phyloP scores from a whole-genome alignment of 2,888 invertebrate species.

The Aethes cnicana region DNA sequence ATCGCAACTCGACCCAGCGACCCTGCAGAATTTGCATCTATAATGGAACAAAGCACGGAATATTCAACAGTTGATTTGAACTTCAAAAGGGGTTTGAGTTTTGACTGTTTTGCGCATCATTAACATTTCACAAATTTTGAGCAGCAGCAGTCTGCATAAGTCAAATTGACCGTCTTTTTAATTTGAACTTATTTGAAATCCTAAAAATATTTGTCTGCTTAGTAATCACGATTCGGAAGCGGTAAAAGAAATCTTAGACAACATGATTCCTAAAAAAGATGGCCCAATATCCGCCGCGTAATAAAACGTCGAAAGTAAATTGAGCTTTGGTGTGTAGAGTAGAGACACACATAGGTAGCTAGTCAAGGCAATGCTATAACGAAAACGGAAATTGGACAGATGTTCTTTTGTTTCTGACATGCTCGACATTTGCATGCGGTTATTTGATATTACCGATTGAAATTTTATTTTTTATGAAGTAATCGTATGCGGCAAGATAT shows the following conservation, averaged over 20 bases:
- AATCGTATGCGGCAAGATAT: neutral
- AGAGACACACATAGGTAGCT: constrained; percentile 11
- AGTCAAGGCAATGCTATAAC: constrained; percentile 40
- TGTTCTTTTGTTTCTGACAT: constrained; percentile 14
- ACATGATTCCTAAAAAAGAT: no score
- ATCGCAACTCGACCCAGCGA: constrained; percentile 16
- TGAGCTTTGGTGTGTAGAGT: constrained; percentile 4
- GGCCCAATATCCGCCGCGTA: constrained; percentile 4
- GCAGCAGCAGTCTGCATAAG: no score
- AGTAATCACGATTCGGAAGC: neutral
- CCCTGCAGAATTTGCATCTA: constrained; percentile 28
- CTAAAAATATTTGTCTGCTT: neutral
- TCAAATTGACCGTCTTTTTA: no score
- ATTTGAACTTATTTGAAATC: no score
- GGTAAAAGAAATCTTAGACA: no score
- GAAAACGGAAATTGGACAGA: constrained; percentile 49
- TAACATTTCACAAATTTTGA: no score
- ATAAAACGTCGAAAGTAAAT: constrained; percentile 4
- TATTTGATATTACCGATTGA: constrained; percentile 1
- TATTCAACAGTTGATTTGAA: constrained; percentile 31
- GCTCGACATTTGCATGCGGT: constrained; percentile 8
- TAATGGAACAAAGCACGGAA: constrained; percentile 29
- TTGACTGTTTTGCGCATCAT: constrained; percentile 4
- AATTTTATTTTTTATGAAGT: neutral
- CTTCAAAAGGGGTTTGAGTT: constrained; percentile 19